Evolutionary conservation across 2,797 vertebrate species (phyloP).

Genomic region (Rhabdomys pumilio): DNA sequence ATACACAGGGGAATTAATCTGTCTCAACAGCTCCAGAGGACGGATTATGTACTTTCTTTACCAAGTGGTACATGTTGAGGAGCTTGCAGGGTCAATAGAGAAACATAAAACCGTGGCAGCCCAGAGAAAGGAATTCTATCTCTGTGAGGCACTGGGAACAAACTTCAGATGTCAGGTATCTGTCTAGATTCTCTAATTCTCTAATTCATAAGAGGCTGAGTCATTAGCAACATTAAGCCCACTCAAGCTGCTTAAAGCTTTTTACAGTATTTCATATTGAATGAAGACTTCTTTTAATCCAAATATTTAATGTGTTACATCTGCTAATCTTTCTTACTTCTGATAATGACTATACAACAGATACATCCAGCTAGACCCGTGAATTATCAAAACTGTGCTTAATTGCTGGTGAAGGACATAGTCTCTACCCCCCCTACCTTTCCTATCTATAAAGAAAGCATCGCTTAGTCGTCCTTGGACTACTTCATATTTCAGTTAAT

Average conservation of each 20-base stretch:
- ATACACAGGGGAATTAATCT: accelerated
- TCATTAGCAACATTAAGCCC: not conserved
- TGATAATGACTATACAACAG: not conserved
- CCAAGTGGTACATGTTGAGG: not conserved
- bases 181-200: not conserved
- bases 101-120: not conserved
- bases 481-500: conserved; percentile 70
- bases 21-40: not conserved
- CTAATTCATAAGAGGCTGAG: not conserved
- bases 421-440: not conserved
- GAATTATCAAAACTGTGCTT: not conserved
- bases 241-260: not conserved
- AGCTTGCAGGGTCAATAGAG: not conserved
- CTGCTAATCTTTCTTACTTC: conserved; percentile 39
- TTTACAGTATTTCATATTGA: not conserved
- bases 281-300: not conserved
- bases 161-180: not conserved
- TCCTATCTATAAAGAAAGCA: conserved; percentile 9
- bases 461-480: conserved; percentile 60
- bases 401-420: not conserved
- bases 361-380: not conserved
- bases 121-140: not conserved
- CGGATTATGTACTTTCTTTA: not conserved
- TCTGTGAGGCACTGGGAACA: not conserved
- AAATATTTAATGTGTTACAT: conserved; percentile 28